A percentile compares a stretch with the other conserved stretches of the same genome.
Evolutionary conservation across 2,888 invertebrate genomes (phyloP).

Genomic region (Pachliopta kotzebuea): DNA sequence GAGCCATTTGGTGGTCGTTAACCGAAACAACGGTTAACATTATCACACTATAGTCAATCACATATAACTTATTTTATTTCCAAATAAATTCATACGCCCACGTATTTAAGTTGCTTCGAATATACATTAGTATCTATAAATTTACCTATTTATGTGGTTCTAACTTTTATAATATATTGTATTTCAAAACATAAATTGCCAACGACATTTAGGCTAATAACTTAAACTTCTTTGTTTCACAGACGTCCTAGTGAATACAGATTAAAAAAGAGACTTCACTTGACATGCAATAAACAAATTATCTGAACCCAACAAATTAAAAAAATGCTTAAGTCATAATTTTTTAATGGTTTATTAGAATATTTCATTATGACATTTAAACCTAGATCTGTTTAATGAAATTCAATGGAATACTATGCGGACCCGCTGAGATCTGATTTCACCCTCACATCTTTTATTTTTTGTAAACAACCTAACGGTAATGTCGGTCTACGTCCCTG

Average conservation of each 20-base stretch:
- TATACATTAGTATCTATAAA: not conserved
- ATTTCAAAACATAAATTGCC: too few relatives aligned
- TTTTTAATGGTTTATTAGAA: not conserved
- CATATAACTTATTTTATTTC: slow-evolving; percentile 24
- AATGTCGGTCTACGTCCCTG: slow-evolving; percentile 45
- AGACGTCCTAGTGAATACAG: too few relatives aligned
- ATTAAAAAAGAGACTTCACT: too few relatives aligned
- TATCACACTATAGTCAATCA: slow-evolving; percentile 30
- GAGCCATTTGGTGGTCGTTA: slow-evolving; percentile 57
- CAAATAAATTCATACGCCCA: slow-evolving; percentile 23
- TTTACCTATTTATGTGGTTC: not conserved
- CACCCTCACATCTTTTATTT: slow-evolving; percentile 58
- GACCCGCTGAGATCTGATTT: slow-evolving; percentile 49
- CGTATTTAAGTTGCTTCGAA: not conserved
- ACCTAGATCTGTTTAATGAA: not conserved
- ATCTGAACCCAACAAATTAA: not conserved
- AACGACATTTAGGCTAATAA: too few relatives aligned
- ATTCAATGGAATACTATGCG: not conserved
- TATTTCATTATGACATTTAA: not conserved
- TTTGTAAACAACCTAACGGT: slow-evolving; percentile 70
- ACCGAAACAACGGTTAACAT: slow-evolving; percentile 45
- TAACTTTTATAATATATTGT: not conserved
- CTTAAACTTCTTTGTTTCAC: too few relatives aligned
- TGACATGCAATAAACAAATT: too few relatives aligned
- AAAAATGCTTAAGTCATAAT: not conserved